Base-by-base conservation (phyloP, 2,113 vertebrate genomes). In the Seriola aureovittata region DNA sequence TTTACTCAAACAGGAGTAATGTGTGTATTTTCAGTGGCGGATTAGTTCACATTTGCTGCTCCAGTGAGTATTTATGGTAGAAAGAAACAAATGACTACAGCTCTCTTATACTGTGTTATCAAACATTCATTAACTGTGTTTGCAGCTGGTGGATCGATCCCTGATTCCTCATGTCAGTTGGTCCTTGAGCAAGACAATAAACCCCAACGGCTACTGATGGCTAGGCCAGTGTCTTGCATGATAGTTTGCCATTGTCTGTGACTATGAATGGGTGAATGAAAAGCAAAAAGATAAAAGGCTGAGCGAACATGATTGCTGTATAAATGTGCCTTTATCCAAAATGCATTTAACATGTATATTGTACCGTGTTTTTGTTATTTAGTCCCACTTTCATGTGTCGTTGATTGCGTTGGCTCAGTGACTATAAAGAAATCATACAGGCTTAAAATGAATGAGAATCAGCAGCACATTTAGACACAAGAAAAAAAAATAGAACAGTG, bases 391-490 rank as follows among this genome's bases (percentile, higher is more conserved):
- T 4, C 1, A 21, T 8, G 23, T 69, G 19, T 34, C 32, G 34
- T 21, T 60, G 4, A 75, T 57, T 63, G 10, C 9, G 16, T 80
- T 50, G 12, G n/a, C 42, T 32, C 52, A 63, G 14, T 3, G 0
- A 34, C 42, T 52, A 71, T 66, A 29, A 55, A 38, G 12, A 21
- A 73, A 76, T 34, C 21, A 0, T 44, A 75, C 5, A 0, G n/a
- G 38, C 12, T 70, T 9, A 55, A 77, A 68, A 67, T 71, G 8
- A 67, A 64, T 50, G n/a, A 32, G 29, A 38, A 72, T 54, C 65
- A 71, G 82, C 48, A 32, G 25, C 54, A 63, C 42, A 57, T 70
- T 79, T 48, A 32, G 50, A 71, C 62, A 65, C 23, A 71, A 25
- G 13, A 21, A 21, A 65, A 68, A 68, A 29, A 74, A 76, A 76